phyloP scores from a whole-genome alignment of 2,113 vertebrate species.

The Leiothrix lutea region DNA sequence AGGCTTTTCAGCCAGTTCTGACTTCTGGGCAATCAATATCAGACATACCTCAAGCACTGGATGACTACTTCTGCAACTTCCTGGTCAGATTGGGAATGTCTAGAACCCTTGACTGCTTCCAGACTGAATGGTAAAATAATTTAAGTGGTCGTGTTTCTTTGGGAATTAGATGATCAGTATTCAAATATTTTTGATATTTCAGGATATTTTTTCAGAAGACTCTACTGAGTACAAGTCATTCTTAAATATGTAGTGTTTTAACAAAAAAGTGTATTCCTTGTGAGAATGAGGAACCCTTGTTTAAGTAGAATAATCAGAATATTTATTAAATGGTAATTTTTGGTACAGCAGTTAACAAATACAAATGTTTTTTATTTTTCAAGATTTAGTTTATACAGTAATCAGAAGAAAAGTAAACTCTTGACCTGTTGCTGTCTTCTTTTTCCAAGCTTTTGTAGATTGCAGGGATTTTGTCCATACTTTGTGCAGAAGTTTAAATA shows the following conservation, averaged over 20 bases:
- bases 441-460: not conserved
- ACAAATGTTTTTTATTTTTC: not conserved
- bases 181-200: not conserved
- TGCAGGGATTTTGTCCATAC: not conserved
- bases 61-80: constrained; percentile 88
- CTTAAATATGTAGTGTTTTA: not conserved
- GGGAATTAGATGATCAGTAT: not conserved
- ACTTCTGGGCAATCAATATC: not conserved
- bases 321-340: not conserved
- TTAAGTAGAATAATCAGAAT: not conserved
- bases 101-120: constrained; percentile 88
- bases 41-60: constrained; percentile 72
- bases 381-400: not conserved
- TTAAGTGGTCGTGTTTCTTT: not conserved
- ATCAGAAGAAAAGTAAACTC: not conserved
- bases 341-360: not conserved
- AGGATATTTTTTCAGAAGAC: not conserved
- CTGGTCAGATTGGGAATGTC: constrained; percentile 86
- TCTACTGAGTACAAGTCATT: not conserved
- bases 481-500: not conserved
- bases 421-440: not conserved
- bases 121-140: constrained; percentile 85
- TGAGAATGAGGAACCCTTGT: not conserved
- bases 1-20: constrained; percentile 50
- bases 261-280: not conserved